Evolutionary conservation across 2,888 invertebrate genomes (phyloP), one percentile per base, ranked within the genome.

Genomic region (Troides helena): DNA sequence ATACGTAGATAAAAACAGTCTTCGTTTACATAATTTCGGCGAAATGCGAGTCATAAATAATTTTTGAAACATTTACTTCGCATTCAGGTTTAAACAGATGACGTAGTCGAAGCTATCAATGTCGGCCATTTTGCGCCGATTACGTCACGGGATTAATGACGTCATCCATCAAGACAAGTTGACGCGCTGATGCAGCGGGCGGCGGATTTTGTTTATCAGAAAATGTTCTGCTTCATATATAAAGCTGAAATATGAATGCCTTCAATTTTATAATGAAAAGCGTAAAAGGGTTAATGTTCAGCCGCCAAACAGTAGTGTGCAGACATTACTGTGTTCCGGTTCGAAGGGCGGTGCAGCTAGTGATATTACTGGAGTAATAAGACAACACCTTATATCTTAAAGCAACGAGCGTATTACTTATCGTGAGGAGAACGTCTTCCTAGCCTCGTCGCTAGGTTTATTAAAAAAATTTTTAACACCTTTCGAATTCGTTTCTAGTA

Each of bases 91-190:
- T 46, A 58, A 58, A 58, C 57, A 23, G 57, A 58, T 58, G 57
- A 58, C 43, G 53, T 46, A 21, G 63, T 46, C 63, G 50, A 43
- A 53, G 69, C 62, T 66, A 59, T 66, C 75, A 76, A 79, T 78
- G 80, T 80, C 74, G 76, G 80, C 79, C 81, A 84, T 85, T 85
- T 86, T 84, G 85, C 81, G 81, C 77, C 77, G 80, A 83, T 83
- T 84, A 82, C 79, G 80, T 78, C 81, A 76, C 77, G 73, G 79
- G 78, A 83, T 81, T 88, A 88, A 88, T 87, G 86, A 87, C 85
- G 85, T 87, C 86, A 88, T 88, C 86, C 82, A 88, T 89, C 88
- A 88, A 78, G 82, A 74, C 82, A 84, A 84, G 82, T 83, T 84
- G 88, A 86, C 86, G 81, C 83, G 80, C 85, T 85, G 86, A 83